Evolutionary conservation across 2,797 vertebrate genomes (phyloP).

Genomic region (Lindbergichthys nudifrons): DNA sequence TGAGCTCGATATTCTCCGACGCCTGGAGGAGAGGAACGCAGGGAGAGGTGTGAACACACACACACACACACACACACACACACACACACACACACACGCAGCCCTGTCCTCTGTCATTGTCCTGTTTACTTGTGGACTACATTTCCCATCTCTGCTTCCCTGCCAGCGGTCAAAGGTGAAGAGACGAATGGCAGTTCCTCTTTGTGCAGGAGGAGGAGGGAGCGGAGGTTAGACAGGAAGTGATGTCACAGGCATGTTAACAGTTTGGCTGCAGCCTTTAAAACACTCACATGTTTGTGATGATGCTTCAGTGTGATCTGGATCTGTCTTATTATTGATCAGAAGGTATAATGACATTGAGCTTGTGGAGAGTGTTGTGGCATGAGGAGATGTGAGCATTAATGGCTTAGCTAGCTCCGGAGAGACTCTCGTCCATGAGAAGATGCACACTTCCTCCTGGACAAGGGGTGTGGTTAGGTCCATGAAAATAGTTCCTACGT

Average conservation of each 20-base stretch:
- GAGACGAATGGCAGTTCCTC: slow-evolving; percentile 85
- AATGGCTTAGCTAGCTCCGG: too few species aligned
- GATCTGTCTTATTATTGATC: neutral
- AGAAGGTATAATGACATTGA: neutral
- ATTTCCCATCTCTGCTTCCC: slow-evolving; percentile 71
- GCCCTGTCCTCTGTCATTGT: neutral
- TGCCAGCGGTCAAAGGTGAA: slow-evolving; percentile 90
- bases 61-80: neutral
- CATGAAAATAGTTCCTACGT: too few species aligned
- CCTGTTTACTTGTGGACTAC: slow-evolving; percentile 26
- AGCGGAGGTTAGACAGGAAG: slow-evolving; percentile 91
- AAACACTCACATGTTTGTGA: slow-evolving; percentile 13
- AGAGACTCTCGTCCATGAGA: too few species aligned
- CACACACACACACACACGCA: neutral
- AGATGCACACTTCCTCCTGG: too few species aligned
- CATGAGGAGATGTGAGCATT: neutral
- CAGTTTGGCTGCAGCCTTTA: slow-evolving; percentile 46
- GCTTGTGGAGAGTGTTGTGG: neutral
- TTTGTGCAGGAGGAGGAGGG: slow-evolving; percentile 90
- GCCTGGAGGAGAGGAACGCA: slow-evolving; percentile 99
- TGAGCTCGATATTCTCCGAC: slow-evolving; percentile 98
- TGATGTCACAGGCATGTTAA: slow-evolving; percentile 61
- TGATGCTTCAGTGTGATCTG: neutral
- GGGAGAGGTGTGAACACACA: slow-evolving; percentile 83
- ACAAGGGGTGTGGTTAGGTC: too few species aligned